Percentiles rank a stretch among this genome's conserved stretches.
Conservation (phyloP, 2,888 invertebrate species). For the Bibio marci region DNA sequence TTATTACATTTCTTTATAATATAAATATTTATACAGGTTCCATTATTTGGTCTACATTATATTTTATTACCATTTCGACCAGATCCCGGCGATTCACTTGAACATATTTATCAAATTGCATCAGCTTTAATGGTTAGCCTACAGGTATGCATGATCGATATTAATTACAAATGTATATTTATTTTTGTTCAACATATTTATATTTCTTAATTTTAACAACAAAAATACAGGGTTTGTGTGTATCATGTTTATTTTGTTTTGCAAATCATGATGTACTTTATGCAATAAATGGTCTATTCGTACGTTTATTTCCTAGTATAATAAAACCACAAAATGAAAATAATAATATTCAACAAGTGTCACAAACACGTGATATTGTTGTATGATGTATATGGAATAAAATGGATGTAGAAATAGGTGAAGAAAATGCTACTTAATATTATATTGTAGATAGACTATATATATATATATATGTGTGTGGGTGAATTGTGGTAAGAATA, state of each 20-base stretch:
- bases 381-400: constrained; percentile 11
- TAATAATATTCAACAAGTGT: constrained; percentile 10
- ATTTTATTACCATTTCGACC: constrained; percentile 52
- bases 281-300: constrained; percentile 31
- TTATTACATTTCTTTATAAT: neutral
- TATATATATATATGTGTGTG: too few species aligned
- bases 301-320: constrained; percentile 25
- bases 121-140: constrained; percentile 51
- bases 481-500: too few species aligned
- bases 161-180: too few species aligned
- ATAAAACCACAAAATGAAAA: constrained; percentile 18
- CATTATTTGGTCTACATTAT: constrained; percentile 57
- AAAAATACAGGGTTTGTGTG: constrained; percentile 50
- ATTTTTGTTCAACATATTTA: neutral
- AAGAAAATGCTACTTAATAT: too few species aligned
- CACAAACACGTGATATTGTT: constrained; percentile 27
- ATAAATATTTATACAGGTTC: constrained; percentile 30
- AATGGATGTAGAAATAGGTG: too few species aligned
- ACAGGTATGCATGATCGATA: constrained; percentile 34
- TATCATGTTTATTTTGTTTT: constrained; percentile 54
- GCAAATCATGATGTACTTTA: constrained; percentile 55
- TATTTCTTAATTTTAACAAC: neutral
- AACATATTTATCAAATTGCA: constrained; percentile 43
- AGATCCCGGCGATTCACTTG: constrained; percentile 33
- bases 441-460: too few species aligned